Conservation (phyloP, 2,888 invertebrate genomes). For the Eilema griseolum region DNA sequence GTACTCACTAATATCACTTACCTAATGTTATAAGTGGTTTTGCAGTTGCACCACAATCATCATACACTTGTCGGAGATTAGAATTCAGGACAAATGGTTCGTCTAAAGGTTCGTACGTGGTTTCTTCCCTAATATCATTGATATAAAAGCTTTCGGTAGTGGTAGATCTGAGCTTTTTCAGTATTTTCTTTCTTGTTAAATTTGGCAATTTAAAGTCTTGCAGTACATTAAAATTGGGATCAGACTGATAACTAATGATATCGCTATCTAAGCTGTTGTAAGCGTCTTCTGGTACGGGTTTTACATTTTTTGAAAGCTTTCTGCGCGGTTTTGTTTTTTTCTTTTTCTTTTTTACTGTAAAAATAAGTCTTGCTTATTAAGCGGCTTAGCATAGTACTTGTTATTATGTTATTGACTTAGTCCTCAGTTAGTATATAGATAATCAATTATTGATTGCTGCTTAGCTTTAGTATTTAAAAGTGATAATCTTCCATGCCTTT, state of each 20-base stretch:
- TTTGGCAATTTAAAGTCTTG: conserved; percentile 79
- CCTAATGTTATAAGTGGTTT: conserved; percentile 30
- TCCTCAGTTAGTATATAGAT: background rate
- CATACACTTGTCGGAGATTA: conserved; percentile 60
- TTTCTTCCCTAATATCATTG: conserved; percentile 56
- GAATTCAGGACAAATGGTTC: conserved; percentile 52
- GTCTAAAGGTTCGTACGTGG: conserved; percentile 35
- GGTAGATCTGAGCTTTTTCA: conserved; percentile 54
- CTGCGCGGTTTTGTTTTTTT: conserved; percentile 38
- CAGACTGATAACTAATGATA: conserved; percentile 72
- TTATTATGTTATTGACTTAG: background rate
- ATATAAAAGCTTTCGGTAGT: conserved; percentile 58
- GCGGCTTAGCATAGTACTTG: background rate
- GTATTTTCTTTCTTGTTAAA: conserved; percentile 65
- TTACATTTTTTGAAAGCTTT: conserved; percentile 62
- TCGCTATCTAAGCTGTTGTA: conserved; percentile 62
- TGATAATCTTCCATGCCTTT: no score
- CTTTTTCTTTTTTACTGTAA: conserved; percentile 8
- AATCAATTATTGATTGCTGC: background rate
- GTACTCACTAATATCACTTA: conserved; percentile 9
- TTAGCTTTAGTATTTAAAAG: no score
- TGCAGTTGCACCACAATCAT: conserved; percentile 67
- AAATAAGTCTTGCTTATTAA: conserved; percentile 3
- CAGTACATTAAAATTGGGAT: conserved; percentile 77
- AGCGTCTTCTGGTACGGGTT: conserved; percentile 55